A percentile compares a stretch with the other conserved stretches of the same genome.
phyloP scores from a whole-genome alignment of 2,113 vertebrate genomes.

The Oriolus oriolus region DNA sequence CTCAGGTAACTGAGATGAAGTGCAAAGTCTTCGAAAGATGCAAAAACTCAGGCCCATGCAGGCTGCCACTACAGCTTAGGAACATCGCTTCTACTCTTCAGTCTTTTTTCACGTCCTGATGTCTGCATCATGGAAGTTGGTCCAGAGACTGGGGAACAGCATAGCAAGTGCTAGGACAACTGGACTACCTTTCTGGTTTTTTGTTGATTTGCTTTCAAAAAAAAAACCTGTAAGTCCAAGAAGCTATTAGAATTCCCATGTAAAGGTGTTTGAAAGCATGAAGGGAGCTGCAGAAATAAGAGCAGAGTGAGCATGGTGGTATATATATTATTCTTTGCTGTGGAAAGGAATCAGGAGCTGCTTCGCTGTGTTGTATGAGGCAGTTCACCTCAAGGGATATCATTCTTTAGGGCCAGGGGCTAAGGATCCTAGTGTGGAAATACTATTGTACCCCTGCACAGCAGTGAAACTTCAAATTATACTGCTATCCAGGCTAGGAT shows the following conservation, averaged over 20 bases:
- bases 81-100: neutral
- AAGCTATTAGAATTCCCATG: neutral
- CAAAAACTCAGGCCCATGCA: neutral
- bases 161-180: neutral
- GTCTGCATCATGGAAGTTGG: neutral
- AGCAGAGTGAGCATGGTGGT: neutral
- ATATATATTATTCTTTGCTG: neutral
- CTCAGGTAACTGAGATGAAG: neutral
- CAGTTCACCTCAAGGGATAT: neutral
- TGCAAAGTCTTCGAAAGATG: neutral
- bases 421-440: neutral
- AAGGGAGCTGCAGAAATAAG: neutral
- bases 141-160: neutral
- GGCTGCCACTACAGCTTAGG: neutral
- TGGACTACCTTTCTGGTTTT: neutral
- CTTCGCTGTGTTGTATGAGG: neutral
- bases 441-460: neutral
- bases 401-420: neutral
- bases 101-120: neutral
- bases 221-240: neutral
- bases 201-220: neutral
- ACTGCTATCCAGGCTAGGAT: neutral
- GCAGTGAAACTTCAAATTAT: neutral
- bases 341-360: neutral
- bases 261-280: neutral